Evolutionary conservation across 2,888 invertebrate genomes (phyloP), one percentile per base, ranked within the genome.

Genomic region (Norana najaformis): DNA sequence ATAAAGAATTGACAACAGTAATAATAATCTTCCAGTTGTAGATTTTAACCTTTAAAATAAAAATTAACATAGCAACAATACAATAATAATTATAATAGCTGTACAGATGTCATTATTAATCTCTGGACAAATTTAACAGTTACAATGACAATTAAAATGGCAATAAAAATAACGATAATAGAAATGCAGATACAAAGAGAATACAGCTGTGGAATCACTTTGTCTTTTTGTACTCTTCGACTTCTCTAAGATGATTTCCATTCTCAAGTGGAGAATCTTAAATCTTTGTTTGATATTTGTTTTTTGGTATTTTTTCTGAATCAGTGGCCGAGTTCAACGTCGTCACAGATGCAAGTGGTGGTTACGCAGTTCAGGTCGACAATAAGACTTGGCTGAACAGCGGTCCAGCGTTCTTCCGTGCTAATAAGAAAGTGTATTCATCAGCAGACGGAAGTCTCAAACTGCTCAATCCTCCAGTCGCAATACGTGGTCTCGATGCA

Each of bases 361-460:
- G 85, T 1, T 85, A 85, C 23, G 20, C 23, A 1, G 85, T 85
- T 36, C 5, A 85, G 37, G 85, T 85, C 23, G 35, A 85, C 37
- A 37, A 37, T 35, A n/a, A 85, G 16, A 37, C 85, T 8, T 85
- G 85, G 85, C 16, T 85, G 85, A 85, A 85, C 85, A 85, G 85
- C 16, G 85, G 11, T 36, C 85, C 85, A 18, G 35, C 85, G 35
- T 85, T 85, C 85, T 85, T 85, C 23, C 85, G 85, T 5, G 85
- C 85, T 37, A 85, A 85, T 36, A 23, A 18, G 36, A 35, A 37
- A 85, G 85, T 11, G 37, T 85, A 85, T 85, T 85, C 85, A 36
- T 36, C 85, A 18, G 35, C 35, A 34, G 85, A 85, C 14, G 85
- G 85, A 36, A 85, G 85, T 23, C 85, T 85, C 36, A 85, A 85